Conservation (phyloP, 2,797 vertebrate genomes). For the Gastrophryne carolinensis region DNA sequence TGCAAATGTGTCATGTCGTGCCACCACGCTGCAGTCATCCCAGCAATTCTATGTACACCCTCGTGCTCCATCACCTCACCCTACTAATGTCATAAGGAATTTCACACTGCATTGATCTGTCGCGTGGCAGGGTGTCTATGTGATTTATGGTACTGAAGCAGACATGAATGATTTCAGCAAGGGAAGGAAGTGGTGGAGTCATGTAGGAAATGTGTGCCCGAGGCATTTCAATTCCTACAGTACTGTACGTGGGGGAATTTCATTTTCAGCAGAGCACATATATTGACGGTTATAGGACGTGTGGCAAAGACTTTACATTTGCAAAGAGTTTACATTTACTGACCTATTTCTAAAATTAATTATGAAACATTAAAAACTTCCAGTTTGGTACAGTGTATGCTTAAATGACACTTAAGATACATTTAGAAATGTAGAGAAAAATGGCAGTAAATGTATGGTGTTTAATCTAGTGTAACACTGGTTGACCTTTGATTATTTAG, state of each 20-base stretch:
- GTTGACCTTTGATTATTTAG: no score
- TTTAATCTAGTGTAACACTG: no score
- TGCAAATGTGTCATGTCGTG: neutral
- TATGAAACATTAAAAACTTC: neutral
- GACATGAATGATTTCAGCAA: slow-evolving; percentile 17
- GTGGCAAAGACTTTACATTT: neutral
- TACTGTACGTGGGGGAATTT: slow-evolving; percentile 24
- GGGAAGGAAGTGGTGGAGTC: slow-evolving; percentile 2
- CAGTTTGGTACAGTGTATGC: no score
- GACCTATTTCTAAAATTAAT: neutral
- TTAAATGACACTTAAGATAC: no score
- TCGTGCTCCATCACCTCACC: slow-evolving; percentile 17
- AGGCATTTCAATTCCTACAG: neutral
- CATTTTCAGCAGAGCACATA: neutral
- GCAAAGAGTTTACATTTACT: neutral
- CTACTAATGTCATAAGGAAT: slow-evolving; percentile 39
- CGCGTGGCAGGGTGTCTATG: slow-evolving; percentile 33
- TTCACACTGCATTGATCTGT: slow-evolving; percentile 43
- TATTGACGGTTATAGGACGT: neutral
- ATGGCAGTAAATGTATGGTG: no score
- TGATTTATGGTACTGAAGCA: slow-evolving; percentile 35
- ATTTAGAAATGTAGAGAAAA: no score
- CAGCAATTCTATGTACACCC: slow-evolving; percentile 12
- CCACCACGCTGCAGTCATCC: neutral
- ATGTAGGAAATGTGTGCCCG: slow-evolving; percentile 22